Evolutionary conservation across 2,113 vertebrate genomes (phyloP), one percentile per base, ranked within the genome.

Genomic region (Budorcas taxicolor): DNA sequence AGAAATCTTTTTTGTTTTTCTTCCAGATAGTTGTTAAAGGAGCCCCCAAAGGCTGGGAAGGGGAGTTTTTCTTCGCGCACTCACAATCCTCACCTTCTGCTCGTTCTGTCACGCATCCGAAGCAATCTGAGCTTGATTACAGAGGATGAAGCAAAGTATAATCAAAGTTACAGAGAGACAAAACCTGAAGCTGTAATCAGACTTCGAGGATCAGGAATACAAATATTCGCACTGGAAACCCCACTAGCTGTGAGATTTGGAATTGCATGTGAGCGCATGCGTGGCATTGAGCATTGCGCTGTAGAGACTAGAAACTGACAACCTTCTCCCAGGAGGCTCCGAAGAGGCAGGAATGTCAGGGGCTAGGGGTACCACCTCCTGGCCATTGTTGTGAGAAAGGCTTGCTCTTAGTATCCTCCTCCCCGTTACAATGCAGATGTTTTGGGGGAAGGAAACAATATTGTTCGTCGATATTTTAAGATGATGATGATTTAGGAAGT

Each of bases 111-210:
- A 6, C 76, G 58, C 87, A 84, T 90, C 94, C 87, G 94, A 47
- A 71, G 90, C 80, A 52, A 93, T 93, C 83, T 81, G 67, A 91
- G 86, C 93, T 87, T 97, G 94, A 96, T 96, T 93, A 82, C 94
- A 67, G 95, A 94, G 60, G 62, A 84, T 53, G 95, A 76, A 87
- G 67, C 43, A 52, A 93, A 95, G 93, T 87, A 95, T 84, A 90
- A 97, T 97, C 97, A 90, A 90, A 96, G 91, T 97, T 93, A 64
- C 47, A n/a, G 62, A 78, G 88, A 93, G 58, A 83, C 67, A 16
- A 80, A 91, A 90, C 91, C 96, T 78, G 84, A 62, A 87, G 80
- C 76, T 57, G 94, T 86, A 92, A 97, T 96, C 97, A 98, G 96
- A 85, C 83, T 81, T 93, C 16, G 21, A 90, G 84, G 36, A 88